phyloP scores from a whole-genome alignment of 2,888 invertebrate genomes.

The Ophioninae sp. region DNA sequence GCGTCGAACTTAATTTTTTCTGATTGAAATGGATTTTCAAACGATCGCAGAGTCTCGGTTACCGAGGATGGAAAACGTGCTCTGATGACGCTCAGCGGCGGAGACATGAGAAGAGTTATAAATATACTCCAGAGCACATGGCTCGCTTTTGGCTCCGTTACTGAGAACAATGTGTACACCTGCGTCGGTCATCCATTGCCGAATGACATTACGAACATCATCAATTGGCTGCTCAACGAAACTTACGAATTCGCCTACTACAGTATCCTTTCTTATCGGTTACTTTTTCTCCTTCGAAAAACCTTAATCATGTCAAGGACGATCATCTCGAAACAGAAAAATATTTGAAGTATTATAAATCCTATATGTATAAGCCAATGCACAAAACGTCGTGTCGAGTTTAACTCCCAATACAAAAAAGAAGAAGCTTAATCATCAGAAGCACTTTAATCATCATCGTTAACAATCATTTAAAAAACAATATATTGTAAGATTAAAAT shows the following conservation, averaged over 20 bases:
- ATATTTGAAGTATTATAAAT: too few species aligned
- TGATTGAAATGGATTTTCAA: neutral
- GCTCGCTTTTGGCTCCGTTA: conserved; percentile 94
- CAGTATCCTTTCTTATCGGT: conserved; percentile 86
- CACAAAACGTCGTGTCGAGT: too few species aligned
- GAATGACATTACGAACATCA: conserved; percentile 92
- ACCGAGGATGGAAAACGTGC: conserved; percentile 95
- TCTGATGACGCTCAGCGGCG: conserved; percentile 92
- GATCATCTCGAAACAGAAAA: too few species aligned
- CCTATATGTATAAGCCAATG: too few species aligned
- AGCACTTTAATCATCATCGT: too few species aligned
- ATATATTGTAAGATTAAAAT: too few species aligned
- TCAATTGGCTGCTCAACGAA: conserved; percentile 92
- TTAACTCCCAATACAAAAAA: too few species aligned
- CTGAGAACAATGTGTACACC: conserved; percentile 94
- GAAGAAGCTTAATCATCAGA: too few species aligned
- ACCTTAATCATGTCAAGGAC: too few species aligned
- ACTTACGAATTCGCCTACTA: conserved; percentile 88
- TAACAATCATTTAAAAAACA: too few species aligned
- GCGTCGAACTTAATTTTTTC: too few species aligned
- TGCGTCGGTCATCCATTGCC: conserved; percentile 98
- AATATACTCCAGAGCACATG: conserved; percentile 98
- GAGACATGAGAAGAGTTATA: conserved; percentile 98
- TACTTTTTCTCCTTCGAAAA: too few species aligned
- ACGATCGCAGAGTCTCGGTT: conserved; percentile 83